Evolutionary conservation across 2,888 invertebrate species (phyloP), one percentile per base, ranked within the genome.

Genomic region (Zaprionus lineosus): DNA sequence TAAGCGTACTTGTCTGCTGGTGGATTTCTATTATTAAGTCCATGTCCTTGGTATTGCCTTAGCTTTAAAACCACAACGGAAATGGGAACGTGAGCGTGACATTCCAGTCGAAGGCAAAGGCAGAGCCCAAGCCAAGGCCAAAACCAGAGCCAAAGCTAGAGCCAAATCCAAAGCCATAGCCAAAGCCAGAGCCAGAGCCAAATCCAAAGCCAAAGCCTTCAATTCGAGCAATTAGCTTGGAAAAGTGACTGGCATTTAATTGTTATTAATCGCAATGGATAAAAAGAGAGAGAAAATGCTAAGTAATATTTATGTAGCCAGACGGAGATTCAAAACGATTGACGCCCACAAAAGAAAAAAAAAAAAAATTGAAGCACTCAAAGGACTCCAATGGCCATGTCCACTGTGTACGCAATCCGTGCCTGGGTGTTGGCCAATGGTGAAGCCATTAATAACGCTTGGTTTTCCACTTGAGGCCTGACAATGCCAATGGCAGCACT

Each of bases 291-390:
- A 19, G 16, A 7, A 7, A 33, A 6, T 19, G 31, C 74, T 74
- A 78, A 84, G 84, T 86, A 73, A 77, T 84, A 86, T 86, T 82
- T 82, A 82, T 82, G 78, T 69, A 50, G 58, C 21, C 51, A 31
- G 36, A 29, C 51, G 63, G 63, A 56, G 50, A 50, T 15, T 67
- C 60, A 56, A 56, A 56, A 46, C 56, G 47, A 67, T 67, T 71
- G 58, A 47, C 37, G 43, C 37, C 31, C 57, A 33, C 14, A 55
- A n/a, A n/a, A n/a, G n/a, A n/a, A n/a, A n/a, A n/a, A n/a, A n/a
- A n/a, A n/a, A n/a, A n/a, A n/a, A n/a, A n/a, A n/a, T n/a, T n/a
- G n/a, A n/a, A n/a, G n/a, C n/a, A n/a, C n/a, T n/a, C n/a, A n/a
- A n/a, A n/a, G n/a, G n/a, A n/a, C n/a, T n/a, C n/a, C n/a, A n/a